Evolutionary conservation across 1,140 invertebrate genomes (phyloP).

Genomic region (Amyelois transitella): DNA sequence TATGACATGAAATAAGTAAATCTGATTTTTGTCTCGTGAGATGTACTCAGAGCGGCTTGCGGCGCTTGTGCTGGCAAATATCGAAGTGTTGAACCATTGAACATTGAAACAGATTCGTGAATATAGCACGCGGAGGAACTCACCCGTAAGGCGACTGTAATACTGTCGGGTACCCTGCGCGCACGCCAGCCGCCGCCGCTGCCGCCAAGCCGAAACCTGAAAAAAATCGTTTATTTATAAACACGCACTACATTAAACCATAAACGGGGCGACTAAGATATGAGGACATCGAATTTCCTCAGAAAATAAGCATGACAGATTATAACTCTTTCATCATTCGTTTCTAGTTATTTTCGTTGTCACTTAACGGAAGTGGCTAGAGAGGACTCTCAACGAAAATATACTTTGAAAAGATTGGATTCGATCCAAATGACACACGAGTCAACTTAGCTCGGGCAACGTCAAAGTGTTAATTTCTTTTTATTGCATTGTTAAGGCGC

Average conservation of each 20-base stretch:
- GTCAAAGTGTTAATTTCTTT: conserved; percentile 71
- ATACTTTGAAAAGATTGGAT: conserved; percentile 65
- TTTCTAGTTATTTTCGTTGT: conserved; percentile 50
- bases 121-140: conserved; percentile 62
- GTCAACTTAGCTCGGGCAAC: conserved; percentile 67
- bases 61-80: conserved; percentile 68
- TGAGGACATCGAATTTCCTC: conserved; percentile 18
- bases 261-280: conserved; percentile 27
- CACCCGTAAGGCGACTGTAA: conserved; percentile 84
- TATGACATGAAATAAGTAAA: background rate
- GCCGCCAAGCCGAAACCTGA: conserved; percentile 63
- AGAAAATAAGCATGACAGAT: conserved; percentile 31
- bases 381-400: conserved; percentile 52
- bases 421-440: conserved; percentile 69
- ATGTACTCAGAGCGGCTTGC: conserved; percentile 57
- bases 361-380: conserved; percentile 64
- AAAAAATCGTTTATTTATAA: conserved; percentile 30
- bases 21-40: conserved; percentile 74
- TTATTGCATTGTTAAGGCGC: conserved; percentile 73
- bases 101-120: conserved; percentile 56
- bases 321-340: conserved; percentile 42
- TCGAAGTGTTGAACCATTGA: conserved; percentile 66
- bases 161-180: conserved; percentile 81
- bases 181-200: conserved; percentile 74
- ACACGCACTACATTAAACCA: conserved; percentile 1